phyloP scores from a whole-genome alignment of 2,888 invertebrate genomes.

The Ormyrus pomaceus region DNA sequence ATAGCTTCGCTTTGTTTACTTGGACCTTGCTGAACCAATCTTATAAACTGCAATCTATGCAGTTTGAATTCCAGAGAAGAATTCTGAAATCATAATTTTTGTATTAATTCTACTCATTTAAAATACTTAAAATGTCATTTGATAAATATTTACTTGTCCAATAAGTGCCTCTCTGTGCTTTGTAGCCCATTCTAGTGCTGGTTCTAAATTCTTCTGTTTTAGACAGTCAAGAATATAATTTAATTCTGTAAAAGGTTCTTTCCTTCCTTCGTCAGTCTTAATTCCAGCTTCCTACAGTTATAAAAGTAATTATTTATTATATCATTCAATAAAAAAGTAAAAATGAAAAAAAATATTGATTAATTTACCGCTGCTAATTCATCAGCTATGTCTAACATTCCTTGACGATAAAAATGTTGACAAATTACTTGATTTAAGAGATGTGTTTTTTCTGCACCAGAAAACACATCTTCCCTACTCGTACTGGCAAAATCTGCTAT shows the following conservation, averaged over 20 bases:
- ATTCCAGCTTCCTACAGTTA: conserved; percentile 82
- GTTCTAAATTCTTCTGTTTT: conserved; percentile 86
- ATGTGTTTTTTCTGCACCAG: conserved; percentile 82
- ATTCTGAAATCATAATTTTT: conserved; percentile 72
- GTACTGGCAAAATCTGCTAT: conserved; percentile 93
- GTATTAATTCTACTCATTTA: conserved; percentile 10
- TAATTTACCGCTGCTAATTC: conserved; percentile 80
- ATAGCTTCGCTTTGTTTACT: conserved; percentile 89
- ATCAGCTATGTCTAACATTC: conserved; percentile 94
- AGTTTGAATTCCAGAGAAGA: conserved; percentile 88
- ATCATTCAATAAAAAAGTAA: conserved; percentile 18
- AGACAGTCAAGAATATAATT: conserved; percentile 93
- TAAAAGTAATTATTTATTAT: background rate
- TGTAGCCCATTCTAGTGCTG: conserved; percentile 92
- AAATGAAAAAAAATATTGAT: conserved; percentile 1
- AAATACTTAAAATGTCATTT: background rate
- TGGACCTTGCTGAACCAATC: conserved; percentile 81
- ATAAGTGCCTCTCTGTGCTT: conserved; percentile 85
- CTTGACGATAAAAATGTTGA: conserved; percentile 96
- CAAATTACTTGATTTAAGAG: conserved; percentile 93
- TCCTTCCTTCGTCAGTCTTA: conserved; percentile 80
- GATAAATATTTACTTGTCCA: conserved; percentile 75
- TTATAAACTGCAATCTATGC: conserved; percentile 88
- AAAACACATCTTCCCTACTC: conserved; percentile 89
- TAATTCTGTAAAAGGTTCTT: conserved; percentile 88